These are phyloP conservation scores for Akabosia matsudoensis DNA, from an alignment of 1,140 invertebrate species.

Conservation along the genomic window DNA sequence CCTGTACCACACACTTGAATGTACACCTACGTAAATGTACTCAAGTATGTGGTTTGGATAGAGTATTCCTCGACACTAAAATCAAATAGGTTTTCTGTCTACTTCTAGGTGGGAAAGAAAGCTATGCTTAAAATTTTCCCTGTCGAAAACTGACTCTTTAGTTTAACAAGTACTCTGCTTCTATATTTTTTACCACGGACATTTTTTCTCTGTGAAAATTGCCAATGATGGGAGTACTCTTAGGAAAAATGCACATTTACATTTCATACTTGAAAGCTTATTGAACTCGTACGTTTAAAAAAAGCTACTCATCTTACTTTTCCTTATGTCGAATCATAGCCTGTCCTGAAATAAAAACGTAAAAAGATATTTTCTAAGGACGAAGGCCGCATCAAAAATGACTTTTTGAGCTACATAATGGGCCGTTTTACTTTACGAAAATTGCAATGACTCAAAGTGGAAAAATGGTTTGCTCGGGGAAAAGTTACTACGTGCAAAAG, in stretches of 20 bases:
- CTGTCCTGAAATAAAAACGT: not conserved
- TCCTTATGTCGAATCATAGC: not conserved
- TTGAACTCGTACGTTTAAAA: not conserved
- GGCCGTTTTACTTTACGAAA: not conserved
- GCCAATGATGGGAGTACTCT: not conserved
- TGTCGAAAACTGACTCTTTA: too few relatives aligned
- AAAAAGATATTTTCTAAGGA: not conserved
- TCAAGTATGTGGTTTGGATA: too few relatives aligned
- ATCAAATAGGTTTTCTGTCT: conserved; percentile 11
- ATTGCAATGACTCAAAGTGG: not conserved
- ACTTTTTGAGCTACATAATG: not conserved
- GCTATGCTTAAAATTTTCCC: too few relatives aligned
- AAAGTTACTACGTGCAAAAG: not conserved
- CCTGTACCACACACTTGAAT: not conserved
- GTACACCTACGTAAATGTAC: not conserved
- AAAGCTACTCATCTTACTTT: not conserved
- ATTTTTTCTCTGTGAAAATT: not conserved
- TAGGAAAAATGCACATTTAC: not conserved
- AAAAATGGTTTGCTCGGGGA: too few relatives aligned
- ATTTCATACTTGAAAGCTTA: not conserved
- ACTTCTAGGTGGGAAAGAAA: not conserved
- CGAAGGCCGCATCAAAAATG: not conserved
- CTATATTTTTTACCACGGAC: not conserved
- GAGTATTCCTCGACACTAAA: not conserved
- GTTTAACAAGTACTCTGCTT: not conserved